Evolutionary conservation across 2,113 vertebrate species (phyloP).

Genomic region (Gulo gulo): DNA sequence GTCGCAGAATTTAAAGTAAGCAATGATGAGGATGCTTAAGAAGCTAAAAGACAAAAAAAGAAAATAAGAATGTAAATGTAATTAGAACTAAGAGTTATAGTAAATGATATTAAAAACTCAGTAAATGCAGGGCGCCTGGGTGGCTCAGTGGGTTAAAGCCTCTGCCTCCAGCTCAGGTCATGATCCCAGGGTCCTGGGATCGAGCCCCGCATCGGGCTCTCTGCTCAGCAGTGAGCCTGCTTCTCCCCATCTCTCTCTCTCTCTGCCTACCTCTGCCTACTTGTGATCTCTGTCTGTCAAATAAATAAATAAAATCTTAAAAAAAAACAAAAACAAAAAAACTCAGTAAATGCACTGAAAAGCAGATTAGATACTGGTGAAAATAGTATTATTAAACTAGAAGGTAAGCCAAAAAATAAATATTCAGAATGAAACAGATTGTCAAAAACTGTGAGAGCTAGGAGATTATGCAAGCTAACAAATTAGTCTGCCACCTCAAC

Average conservation of each 20-base stretch:
- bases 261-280: too few species aligned
- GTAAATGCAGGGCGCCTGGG: not conserved
- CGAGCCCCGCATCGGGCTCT: too few species aligned
- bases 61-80: not conserved
- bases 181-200: too few species aligned
- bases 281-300: too few species aligned
- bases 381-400: not conserved
- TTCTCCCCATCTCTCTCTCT: too few species aligned
- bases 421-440: not conserved
- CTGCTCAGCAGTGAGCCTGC: too few species aligned
- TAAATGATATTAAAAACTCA: not conserved
- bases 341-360: not conserved
- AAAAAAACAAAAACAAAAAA: not conserved
- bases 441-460: not conserved
- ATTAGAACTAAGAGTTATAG: not conserved
- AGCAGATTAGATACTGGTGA: not conserved
- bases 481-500: not conserved
- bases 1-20: not conserved
- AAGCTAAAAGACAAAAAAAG: not conserved
- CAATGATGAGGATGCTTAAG: not conserved
- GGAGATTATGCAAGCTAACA: not conserved
- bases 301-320: too few species aligned
- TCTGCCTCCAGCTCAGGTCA: too few species aligned
- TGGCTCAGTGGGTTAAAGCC: too few species aligned
- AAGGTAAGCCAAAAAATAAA: not conserved